These are phyloP conservation scores for Aspidoscelis tigris DNA, from an alignment of 2,113 vertebrate genomes.

Conservation along the genomic window DNA sequence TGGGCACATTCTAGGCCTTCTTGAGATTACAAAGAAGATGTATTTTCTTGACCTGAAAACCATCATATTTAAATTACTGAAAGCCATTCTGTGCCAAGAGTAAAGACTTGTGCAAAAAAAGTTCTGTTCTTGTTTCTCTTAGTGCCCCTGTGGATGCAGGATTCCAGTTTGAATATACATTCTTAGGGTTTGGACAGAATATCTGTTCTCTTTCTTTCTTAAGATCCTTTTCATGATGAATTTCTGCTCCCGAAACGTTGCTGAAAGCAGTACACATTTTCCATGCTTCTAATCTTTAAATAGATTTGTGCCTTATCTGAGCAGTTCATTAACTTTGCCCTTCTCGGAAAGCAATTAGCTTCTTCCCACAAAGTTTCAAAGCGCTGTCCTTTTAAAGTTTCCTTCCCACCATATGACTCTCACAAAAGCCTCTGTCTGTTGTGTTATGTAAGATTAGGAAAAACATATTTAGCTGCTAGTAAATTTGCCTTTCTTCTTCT, in stretches of 20 bases:
- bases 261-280: conserved; percentile 19
- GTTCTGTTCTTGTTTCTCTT: neutral
- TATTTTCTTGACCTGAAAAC: neutral
- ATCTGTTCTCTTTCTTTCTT: neutral
- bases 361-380: conserved; percentile 12
- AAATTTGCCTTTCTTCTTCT: neutral
- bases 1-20: neutral
- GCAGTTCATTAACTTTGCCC: conserved; percentile 11
- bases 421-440: conserved; percentile 6
- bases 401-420: neutral
- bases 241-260: neutral
- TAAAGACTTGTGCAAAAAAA: neutral
- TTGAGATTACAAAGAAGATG: too few relatives aligned
- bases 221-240: conserved; percentile 2
- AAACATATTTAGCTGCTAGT: neutral
- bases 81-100: neutral
- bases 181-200: neutral
- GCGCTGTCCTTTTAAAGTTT: conserved; percentile 27
- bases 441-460: conserved; percentile 1
- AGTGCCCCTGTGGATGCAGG: neutral
- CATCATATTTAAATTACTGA: neutral
- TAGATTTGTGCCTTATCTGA: conserved; percentile 21
- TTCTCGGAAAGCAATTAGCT: conserved; percentile 35
- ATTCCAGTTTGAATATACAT: neutral
- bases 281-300: conserved; percentile 20